Evolutionary conservation across 2,888 invertebrate species (phyloP), one percentile per base, ranked within the genome.

Genomic region (Oscheius onirici): DNA sequence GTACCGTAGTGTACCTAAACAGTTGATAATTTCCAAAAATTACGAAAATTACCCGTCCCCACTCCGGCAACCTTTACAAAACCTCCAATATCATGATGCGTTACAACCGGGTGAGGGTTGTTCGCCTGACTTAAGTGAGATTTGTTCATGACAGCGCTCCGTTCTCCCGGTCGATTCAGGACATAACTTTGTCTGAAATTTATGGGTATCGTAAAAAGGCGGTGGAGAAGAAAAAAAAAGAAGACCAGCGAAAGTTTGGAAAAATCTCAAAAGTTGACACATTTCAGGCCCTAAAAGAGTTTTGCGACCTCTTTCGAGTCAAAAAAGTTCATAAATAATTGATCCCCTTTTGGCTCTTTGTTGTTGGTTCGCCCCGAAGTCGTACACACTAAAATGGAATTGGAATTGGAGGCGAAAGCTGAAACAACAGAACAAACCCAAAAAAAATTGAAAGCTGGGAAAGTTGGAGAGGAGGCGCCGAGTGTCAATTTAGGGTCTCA

Each of bases 1-100:
- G 87, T 89, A 91, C 10, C 90, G 88, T 43, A 92, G 88, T 17
- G 89, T 89, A 1, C 92, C 92, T 72, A 26, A 49, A 69, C 44
- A 60, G 3, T 52, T 8, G 8, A 44, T 17, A 52, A 51, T 8
- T 17, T 15, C 15, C 24, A 43, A 10, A 44, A 67, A 67, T 20
- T 34, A 20, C 3, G 5, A 10, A 5, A 20, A 28, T 1, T 46
- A 71, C 71, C 79, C 44, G 71, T 74, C 46, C 79, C 79, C 28
- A 77, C 72, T 34, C 77, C 77, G 1, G 61, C 54, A 1, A 79
- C 79, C 44, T 77, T 75, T 1, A 79, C 79, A 40, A 75, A 71
- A 28, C 70, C 67, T 20, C 77, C 79, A 34, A 79, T 69, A 57
- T 79, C 77, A 44, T 72, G 74, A 6, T 74, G 71, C 3, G 79